Evolutionary conservation across 2,888 invertebrate species (phyloP).

Genomic region (Spisula subtruncata): DNA sequence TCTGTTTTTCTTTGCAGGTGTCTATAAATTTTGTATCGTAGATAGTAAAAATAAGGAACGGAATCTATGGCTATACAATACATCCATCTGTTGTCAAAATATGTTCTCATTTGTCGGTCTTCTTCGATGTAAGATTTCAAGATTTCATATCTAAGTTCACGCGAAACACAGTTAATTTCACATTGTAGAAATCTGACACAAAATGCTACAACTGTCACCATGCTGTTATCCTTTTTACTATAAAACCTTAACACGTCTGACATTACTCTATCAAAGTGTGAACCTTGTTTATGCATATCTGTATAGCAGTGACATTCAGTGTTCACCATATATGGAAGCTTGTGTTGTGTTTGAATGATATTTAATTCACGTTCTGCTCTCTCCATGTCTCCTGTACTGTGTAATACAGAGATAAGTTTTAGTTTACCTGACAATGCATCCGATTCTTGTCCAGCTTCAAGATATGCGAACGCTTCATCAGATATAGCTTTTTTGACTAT

Average conservation of each 20-base stretch:
- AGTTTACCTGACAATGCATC: background rate
- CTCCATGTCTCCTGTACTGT: too few species aligned
- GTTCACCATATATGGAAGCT: too few species aligned
- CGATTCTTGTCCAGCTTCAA: too few species aligned
- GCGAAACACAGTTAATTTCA: conserved; percentile 2
- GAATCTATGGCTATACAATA: conserved; percentile 8
- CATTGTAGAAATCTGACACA: too few species aligned
- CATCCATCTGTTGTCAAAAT: background rate
- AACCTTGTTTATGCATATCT: too few species aligned
- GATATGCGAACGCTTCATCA: too few species aligned
- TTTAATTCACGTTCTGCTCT: too few species aligned
- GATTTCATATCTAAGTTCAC: conserved; percentile 26
- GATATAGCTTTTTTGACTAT: too few species aligned
- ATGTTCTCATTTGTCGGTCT: background rate
- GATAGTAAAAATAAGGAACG: conserved; percentile 13
- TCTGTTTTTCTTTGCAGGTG: background rate
- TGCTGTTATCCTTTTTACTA: background rate
- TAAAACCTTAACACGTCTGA: too few species aligned
- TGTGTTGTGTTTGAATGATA: too few species aligned
- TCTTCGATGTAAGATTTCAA: background rate
- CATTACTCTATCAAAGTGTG: too few species aligned
- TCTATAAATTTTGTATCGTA: conserved; percentile 27
- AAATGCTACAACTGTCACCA: background rate
- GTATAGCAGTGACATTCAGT: background rate
- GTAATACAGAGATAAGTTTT: background rate